These are phyloP conservation scores for Carassius carassius DNA, from an alignment of 2,113 vertebrate genomes.

Conservation along the genomic window DNA sequence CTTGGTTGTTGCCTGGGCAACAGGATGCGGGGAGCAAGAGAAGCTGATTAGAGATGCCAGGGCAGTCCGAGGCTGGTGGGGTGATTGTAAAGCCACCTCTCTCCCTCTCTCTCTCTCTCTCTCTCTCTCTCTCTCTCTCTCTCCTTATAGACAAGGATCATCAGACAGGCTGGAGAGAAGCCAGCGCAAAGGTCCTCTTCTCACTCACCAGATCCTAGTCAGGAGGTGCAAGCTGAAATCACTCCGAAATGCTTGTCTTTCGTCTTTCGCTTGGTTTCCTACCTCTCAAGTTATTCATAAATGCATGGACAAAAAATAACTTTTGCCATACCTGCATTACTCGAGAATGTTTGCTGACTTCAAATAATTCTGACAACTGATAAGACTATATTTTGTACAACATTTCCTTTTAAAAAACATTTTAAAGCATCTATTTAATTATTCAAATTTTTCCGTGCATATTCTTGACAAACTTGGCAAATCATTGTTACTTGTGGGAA, in stretches of 20 bases:
- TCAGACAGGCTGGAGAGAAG: slow-evolving; percentile 56
- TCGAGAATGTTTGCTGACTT: not conserved
- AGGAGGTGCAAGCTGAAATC: slow-evolving; percentile 22
- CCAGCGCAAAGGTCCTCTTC: slow-evolving; percentile 40
- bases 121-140: slow-evolving; percentile 12
- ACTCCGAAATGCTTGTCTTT: slow-evolving; percentile 13
- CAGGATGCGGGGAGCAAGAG: slow-evolving; percentile 57
- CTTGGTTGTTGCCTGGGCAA: slow-evolving; percentile 66
- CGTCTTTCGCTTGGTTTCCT: not conserved
- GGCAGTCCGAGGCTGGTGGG: slow-evolving; percentile 67
- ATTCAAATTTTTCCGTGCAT: too few species aligned
- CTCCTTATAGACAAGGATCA: slow-evolving; percentile 55
- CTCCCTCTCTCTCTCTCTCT: slow-evolving; percentile 11
- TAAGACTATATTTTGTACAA: not conserved
- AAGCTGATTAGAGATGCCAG: slow-evolving; percentile 70
- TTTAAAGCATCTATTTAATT: too few species aligned
- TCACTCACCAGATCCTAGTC: not conserved
- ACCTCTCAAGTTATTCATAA: not conserved
- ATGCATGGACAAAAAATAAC: too few species aligned
- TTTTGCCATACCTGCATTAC: not conserved
- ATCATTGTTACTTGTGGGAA: too few species aligned
- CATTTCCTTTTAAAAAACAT: too few species aligned
- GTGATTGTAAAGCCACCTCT: slow-evolving; percentile 53
- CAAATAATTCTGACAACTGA: not conserved
- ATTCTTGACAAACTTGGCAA: too few species aligned